These are phyloP conservation scores for Cecropterus lyciades DNA, from an alignment of 1,140 invertebrate species.

Conservation along the genomic window DNA sequence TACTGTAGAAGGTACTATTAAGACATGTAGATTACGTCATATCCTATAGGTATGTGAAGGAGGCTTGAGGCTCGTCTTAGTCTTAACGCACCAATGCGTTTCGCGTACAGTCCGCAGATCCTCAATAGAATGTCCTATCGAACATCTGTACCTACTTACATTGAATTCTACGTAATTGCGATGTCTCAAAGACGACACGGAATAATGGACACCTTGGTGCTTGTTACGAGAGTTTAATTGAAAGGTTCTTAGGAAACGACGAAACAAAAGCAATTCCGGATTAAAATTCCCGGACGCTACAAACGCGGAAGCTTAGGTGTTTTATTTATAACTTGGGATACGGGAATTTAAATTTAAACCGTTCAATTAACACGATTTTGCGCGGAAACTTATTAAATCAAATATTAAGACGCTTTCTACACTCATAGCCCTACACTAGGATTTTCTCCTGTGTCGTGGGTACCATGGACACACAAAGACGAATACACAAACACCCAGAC, in stretches of 20 bases:
- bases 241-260: constrained; percentile 35
- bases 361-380: constrained; percentile 8
- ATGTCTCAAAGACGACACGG: constrained; percentile 34
- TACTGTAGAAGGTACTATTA: too few relatives aligned
- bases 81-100: constrained; percentile 35
- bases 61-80: constrained; percentile 4
- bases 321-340: constrained; percentile 23
- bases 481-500: too few relatives aligned
- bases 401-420: neutral
- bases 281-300: constrained; percentile 29
- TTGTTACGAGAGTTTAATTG: constrained; percentile 36
- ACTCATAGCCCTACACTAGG: too few relatives aligned
- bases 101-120: constrained; percentile 19
- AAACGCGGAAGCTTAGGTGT: constrained; percentile 16
- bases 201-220: constrained; percentile 30
- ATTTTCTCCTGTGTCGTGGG: too few relatives aligned
- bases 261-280: constrained; percentile 34
- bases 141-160: constrained; percentile 19
- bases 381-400: neutral
- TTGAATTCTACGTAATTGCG: constrained; percentile 34
- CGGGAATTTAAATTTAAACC: constrained; percentile 17
- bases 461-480: too few relatives aligned
- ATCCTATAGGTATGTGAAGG: neutral
- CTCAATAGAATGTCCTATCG: constrained; percentile 24
- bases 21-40: too few relatives aligned